Evolutionary conservation across 2,797 vertebrate species (phyloP).

Genomic region (Hoplostethus atlanticus): DNA sequence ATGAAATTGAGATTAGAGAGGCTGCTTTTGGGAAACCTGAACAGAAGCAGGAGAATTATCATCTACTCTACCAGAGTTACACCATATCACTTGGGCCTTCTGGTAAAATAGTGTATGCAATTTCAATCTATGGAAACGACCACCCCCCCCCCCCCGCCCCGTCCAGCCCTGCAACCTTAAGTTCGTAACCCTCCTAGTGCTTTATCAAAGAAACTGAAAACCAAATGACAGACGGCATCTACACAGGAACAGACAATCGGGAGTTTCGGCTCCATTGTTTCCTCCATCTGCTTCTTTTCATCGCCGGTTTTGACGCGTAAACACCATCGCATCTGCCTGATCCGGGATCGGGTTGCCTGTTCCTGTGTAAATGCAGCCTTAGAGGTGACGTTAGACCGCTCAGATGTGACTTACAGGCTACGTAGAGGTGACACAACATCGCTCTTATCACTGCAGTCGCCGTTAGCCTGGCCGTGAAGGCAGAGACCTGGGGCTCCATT

Average conservation of each 20-base stretch:
- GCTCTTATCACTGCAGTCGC: slow-evolving; percentile 12
- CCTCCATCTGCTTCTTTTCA: neutral
- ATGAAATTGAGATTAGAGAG: neutral
- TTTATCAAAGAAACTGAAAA: slow-evolving; percentile 32
- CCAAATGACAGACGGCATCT: slow-evolving; percentile 3
- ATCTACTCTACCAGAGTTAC: slow-evolving; percentile 23
- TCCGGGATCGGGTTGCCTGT: neutral
- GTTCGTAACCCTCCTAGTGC: slow-evolving; percentile 10
- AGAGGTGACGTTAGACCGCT: slow-evolving; percentile 16
- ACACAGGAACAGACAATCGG: neutral
- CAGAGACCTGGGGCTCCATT: slow-evolving; percentile 12
- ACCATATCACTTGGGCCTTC: slow-evolving; percentile 46
- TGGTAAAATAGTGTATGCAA: slow-evolving; percentile 31
- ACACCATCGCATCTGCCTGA: slow-evolving; percentile 23
- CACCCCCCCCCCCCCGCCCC: neutral
- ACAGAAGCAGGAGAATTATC: slow-evolving; percentile 3
- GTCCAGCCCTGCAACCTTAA: slow-evolving; percentile 24
- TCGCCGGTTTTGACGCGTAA: neutral
- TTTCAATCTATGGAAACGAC: neutral
- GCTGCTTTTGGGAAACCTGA: slow-evolving; percentile 29
- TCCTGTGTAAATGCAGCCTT: slow-evolving; percentile 11
- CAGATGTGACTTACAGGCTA: slow-evolving; percentile 11
- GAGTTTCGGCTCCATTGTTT: slow-evolving; percentile 11
- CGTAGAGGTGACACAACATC: neutral
- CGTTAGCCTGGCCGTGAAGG: neutral